Conservation (phyloP, 2,888 invertebrate species). For the Dromius quadrimaculatus region DNA sequence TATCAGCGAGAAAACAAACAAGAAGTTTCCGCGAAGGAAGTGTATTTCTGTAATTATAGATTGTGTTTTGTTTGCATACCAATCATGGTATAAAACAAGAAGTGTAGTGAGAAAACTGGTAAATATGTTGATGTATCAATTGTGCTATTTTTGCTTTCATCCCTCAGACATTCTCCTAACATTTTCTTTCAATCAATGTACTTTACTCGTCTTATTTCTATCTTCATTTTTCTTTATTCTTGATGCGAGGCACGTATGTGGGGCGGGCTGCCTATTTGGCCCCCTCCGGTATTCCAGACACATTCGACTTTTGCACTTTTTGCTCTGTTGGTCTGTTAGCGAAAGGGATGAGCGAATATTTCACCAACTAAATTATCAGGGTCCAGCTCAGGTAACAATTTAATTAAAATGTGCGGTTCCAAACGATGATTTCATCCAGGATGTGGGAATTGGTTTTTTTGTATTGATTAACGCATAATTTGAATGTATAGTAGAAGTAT, state of each 20-base stretch:
- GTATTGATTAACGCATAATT: not conserved
- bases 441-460: not conserved
- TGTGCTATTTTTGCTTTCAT: too few species aligned
- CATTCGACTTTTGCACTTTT: conserved; percentile 27
- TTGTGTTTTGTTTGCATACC: not conserved
- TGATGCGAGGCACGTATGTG: not conserved
- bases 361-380: conserved; percentile 34
- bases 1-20: not conserved
- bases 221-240: not conserved
- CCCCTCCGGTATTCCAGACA: conserved; percentile 21
- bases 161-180: too few species aligned
- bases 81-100: too few species aligned
- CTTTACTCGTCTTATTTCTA: too few species aligned
- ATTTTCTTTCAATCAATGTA: too few species aligned
- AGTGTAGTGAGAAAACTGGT: too few species aligned
- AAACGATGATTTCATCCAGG: conserved; percentile 1
- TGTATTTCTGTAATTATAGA: not conserved
- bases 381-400: not conserved
- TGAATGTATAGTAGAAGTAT: not conserved
- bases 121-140: too few species aligned
- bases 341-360: conserved; percentile 15
- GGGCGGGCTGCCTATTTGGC: conserved; percentile 4
- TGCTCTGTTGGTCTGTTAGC: conserved; percentile 25
- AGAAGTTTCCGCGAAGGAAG: not conserved
- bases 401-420: conserved; percentile 20